A percentile compares a stretch with the other conserved stretches of the same genome.
phyloP scores from a whole-genome alignment of 2,797 vertebrate genomes.

The Arnoldichthys spilopterus region DNA sequence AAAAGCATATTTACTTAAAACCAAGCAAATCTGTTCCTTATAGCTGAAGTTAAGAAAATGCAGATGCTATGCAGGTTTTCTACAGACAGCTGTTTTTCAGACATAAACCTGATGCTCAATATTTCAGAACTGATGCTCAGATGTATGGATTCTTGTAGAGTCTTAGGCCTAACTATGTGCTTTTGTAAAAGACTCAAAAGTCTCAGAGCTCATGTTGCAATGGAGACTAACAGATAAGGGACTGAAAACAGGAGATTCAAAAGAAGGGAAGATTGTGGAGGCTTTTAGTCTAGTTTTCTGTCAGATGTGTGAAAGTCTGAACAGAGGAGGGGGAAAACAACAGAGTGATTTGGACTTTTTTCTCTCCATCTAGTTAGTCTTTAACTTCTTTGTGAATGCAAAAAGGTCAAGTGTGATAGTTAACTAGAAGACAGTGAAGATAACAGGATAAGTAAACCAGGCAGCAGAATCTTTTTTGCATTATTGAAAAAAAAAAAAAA shows the following conservation, averaged over 20 bases:
- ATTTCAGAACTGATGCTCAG: background rate
- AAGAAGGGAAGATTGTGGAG: slow-evolving; percentile 60
- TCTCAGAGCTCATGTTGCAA: slow-evolving; percentile 5
- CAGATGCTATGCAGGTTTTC: slow-evolving; percentile 13
- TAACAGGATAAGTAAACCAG: slow-evolving; percentile 32
- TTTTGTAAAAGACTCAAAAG: background rate
- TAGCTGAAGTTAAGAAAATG: slow-evolving; percentile 1
- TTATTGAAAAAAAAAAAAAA: background rate
- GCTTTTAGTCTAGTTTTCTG: slow-evolving; percentile 72
- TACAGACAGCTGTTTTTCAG: slow-evolving; percentile 1
- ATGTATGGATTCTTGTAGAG: background rate
- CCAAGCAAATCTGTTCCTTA: background rate
- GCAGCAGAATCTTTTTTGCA: no score
- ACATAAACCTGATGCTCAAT: background rate
- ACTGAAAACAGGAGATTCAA: slow-evolving; percentile 35
- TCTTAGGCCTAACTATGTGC: background rate
- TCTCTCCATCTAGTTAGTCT: slow-evolving; percentile 48
- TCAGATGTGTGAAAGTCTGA: slow-evolving; percentile 67
- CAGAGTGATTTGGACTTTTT: slow-evolving; percentile 73
- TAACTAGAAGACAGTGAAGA: slow-evolving; percentile 35
- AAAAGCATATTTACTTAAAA: slow-evolving; percentile 11
- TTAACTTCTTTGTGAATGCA: slow-evolving; percentile 44
- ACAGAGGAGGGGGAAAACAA: slow-evolving; percentile 78
- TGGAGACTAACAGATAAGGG: background rate
- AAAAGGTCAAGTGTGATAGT: slow-evolving; percentile 32